Percentiles rank a stretch among this genome's conserved stretches.
phyloP scores from a whole-genome alignment of 2,888 invertebrate genomes.

The Bellardia bayeri region DNA sequence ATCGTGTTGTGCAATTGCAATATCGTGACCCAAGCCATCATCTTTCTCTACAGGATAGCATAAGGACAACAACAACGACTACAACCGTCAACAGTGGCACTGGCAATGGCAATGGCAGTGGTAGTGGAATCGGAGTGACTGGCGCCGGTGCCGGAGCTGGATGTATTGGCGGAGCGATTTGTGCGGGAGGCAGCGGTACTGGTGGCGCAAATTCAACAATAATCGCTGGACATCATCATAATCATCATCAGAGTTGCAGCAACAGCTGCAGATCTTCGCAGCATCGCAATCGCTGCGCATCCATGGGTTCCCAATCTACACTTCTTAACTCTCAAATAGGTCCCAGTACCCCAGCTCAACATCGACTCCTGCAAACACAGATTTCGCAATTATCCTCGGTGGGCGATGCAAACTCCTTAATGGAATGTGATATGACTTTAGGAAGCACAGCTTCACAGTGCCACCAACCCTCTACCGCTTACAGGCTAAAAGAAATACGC shows the following conservation, averaged over 20 bases:
- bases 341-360: slow-evolving; percentile 66
- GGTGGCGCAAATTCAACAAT: slow-evolving; percentile 41
- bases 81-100: slow-evolving; percentile 78
- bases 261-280: slow-evolving; percentile 76
- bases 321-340: slow-evolving; percentile 71
- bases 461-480: slow-evolving; percentile 70
- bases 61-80: slow-evolving; percentile 81
- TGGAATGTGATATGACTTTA: slow-evolving; percentile 77
- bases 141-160: slow-evolving; percentile 20
- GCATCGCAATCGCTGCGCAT: slow-evolving; percentile 80
- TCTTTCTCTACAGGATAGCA: slow-evolving; percentile 83
- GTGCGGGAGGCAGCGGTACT: slow-evolving; percentile 23
- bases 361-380: slow-evolving; percentile 80
- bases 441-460: slow-evolving; percentile 52
- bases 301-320: slow-evolving; percentile 81
- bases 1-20: slow-evolving; percentile 82
- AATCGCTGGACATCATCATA: slow-evolving; percentile 50
- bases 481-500: slow-evolving; percentile 77
- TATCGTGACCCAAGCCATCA: slow-evolving; percentile 83
- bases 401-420: slow-evolving; percentile 80
- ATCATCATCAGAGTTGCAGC: slow-evolving; percentile 54
- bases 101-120: slow-evolving; percentile 65
- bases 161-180: not conserved
- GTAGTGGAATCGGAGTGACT: slow-evolving; percentile 69
- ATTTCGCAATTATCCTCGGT: slow-evolving; percentile 81